These are phyloP conservation scores for Glandiceps talaboti DNA, from an alignment of 53 echinoderm and acorn worm genomes.

Conservation along the genomic window DNA sequence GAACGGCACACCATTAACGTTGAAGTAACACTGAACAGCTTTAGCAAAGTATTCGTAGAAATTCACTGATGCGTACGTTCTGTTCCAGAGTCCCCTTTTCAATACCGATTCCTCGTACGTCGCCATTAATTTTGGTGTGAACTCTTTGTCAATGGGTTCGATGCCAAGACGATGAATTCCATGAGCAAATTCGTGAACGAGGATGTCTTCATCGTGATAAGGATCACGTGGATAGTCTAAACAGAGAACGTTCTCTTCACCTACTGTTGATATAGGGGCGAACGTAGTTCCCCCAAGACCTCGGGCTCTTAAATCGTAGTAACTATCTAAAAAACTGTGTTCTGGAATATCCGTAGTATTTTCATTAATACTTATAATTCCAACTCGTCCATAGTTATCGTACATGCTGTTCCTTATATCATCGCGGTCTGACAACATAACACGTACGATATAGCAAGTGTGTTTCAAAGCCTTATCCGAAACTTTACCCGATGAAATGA, in stretches of 20 bases:
- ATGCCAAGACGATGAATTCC: slow-evolving; percentile 39
- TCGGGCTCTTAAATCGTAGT: slow-evolving; percentile 37
- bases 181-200: slow-evolving; percentile 56
- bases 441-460: slow-evolving; percentile 43
- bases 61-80: slow-evolving; percentile 25
- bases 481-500: slow-evolving; percentile 29
- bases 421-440: slow-evolving; percentile 41
- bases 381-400: slow-evolving; percentile 52
- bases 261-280: slow-evolving; percentile 32
- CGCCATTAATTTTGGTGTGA: slow-evolving; percentile 1
- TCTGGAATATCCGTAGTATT: slow-evolving; percentile 72
- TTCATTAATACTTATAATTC: slow-evolving; percentile 49
- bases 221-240: neutral
- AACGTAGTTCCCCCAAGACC: slow-evolving; percentile 61
- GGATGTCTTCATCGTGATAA: slow-evolving; percentile 35
- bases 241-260: slow-evolving; percentile 53
- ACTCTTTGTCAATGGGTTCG: slow-evolving; percentile 11
- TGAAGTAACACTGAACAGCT: slow-evolving; percentile 51
- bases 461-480: slow-evolving; percentile 30
- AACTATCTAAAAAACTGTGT: slow-evolving; percentile 42
- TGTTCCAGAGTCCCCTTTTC: slow-evolving; percentile 16
- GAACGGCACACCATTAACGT: slow-evolving; percentile 17
- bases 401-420: slow-evolving; percentile 63
- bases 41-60: slow-evolving; percentile 37
- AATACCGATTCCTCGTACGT: slow-evolving; percentile 4